phyloP scores from a whole-genome alignment of 1,140 invertebrate species.

The Drosophila prosaltans region DNA sequence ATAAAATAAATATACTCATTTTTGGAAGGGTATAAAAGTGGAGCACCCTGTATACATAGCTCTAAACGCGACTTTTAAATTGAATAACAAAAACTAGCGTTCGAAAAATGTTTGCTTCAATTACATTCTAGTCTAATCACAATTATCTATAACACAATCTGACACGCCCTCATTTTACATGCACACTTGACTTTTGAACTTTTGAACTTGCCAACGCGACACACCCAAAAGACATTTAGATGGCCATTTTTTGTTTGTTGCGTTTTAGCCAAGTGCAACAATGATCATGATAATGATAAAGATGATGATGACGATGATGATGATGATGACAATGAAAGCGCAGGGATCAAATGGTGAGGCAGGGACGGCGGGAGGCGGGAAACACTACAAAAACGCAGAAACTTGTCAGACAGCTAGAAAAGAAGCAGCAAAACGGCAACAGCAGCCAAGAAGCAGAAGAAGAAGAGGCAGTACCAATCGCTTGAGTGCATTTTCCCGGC shows the following conservation, averaged over 20 bases:
- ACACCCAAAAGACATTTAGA: conserved; percentile 42
- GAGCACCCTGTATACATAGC: too few species aligned
- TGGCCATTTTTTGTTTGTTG: conserved; percentile 41
- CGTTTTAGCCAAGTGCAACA: conserved; percentile 55
- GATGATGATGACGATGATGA: background rate
- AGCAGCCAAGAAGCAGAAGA: conserved; percentile 18
- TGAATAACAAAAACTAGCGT: background rate
- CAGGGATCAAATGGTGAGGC: background rate
- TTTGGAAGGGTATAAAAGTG: too few species aligned
- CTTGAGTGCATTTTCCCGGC: conserved; percentile 77
- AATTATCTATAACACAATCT: conserved; percentile 13
- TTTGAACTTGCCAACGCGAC: conserved; percentile 23
- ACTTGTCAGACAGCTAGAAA: conserved; percentile 69
- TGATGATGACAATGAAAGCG: background rate
- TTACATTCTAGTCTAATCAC: conserved; percentile 33
- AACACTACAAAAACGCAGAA: conserved; percentile 61
- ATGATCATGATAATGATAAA: conserved; percentile 25
- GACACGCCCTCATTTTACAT: conserved; percentile 44
- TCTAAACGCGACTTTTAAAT: background rate
- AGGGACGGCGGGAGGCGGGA: conserved; percentile 14
- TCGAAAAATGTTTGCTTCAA: conserved; percentile 22
- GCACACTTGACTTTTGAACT: conserved; percentile 24
- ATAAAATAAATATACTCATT: too few species aligned
- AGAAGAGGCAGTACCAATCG: conserved; percentile 45
- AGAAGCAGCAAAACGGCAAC: conserved; percentile 36